phyloP scores from a whole-genome alignment of 2,113 vertebrate species.

The Echinops telfairi region DNA sequence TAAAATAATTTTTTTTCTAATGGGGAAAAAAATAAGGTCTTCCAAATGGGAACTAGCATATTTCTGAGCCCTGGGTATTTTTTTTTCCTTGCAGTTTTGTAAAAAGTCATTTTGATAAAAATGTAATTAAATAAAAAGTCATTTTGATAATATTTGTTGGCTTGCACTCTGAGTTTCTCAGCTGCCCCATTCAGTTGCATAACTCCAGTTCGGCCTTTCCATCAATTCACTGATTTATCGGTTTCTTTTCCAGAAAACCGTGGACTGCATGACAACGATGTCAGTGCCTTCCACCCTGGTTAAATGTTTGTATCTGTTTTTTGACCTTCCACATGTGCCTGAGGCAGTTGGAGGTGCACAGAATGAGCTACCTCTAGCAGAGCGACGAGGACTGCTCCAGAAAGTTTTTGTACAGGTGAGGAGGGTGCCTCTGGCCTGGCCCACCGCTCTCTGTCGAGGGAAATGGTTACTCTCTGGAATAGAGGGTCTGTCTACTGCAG shows the following conservation, averaged over 20 bases:
- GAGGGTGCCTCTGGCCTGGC: background rate
- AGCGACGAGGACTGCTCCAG: slow-evolving; percentile 96
- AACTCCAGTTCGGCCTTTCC: background rate
- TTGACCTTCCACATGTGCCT: slow-evolving; percentile 98
- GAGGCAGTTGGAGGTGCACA: slow-evolving; percentile 94
- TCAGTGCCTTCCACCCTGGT: slow-evolving; percentile 99
- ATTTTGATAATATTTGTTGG: background rate
- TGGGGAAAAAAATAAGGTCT: no score
- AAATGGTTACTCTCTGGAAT: background rate
- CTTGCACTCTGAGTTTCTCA: background rate
- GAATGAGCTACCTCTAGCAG: slow-evolving; percentile 95
- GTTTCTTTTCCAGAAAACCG: slow-evolving; percentile 94
- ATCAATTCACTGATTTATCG: slow-evolving; percentile 40
- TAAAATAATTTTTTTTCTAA: no score
- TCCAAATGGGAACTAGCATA: no score
- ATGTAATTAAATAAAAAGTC: background rate
- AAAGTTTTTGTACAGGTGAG: slow-evolving; percentile 99
- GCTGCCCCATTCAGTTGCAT: background rate
- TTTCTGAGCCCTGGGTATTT: no score
- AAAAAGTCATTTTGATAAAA: no score
- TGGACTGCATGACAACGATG: slow-evolving; percentile 99
- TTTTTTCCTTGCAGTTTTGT: no score
- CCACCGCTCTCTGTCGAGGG: no score
- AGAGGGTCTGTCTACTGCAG: background rate
- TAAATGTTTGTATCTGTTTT: slow-evolving; percentile 99